Percentiles rank a stretch among this genome's conserved stretches.
Evolutionary conservation across 2,888 invertebrate genomes (phyloP).

Genomic region (Copidosoma aretas): DNA sequence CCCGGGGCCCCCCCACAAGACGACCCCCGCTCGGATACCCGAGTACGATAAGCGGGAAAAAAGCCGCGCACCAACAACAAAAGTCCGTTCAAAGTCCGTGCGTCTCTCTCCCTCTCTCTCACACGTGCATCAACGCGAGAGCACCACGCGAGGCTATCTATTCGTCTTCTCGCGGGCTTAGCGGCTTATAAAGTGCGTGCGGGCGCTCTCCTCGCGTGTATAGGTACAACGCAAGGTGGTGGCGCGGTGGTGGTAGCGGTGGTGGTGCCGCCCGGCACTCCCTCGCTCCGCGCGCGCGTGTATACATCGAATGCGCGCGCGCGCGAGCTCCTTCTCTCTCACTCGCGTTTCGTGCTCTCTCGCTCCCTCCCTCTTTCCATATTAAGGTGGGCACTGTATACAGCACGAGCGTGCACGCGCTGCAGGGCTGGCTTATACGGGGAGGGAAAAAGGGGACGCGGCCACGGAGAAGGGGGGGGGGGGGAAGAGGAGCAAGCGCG

Average conservation of each 20-base stretch:
- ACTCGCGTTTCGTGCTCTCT: conserved; percentile 4
- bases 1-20: too few species aligned
- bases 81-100: too few species aligned
- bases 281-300: not conserved
- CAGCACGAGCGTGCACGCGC: too few species aligned
- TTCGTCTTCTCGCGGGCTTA: not conserved
- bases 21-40: too few species aligned
- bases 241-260: not conserved
- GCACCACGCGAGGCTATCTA: not conserved
- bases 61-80: too few species aligned
- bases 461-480: too few species aligned
- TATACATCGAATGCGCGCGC: too few species aligned
- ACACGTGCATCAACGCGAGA: not conserved
- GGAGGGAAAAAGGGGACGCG: too few species aligned
- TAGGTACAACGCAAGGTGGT: not conserved
- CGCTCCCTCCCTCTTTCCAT: not conserved
- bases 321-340: conserved; percentile 16
- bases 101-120: not conserved
- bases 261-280: not conserved
- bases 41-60: too few species aligned
- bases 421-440: too few species aligned
- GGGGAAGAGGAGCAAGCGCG: too few species aligned
- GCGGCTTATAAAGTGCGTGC: not conserved
- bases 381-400: not conserved
- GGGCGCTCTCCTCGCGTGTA: not conserved